phyloP scores from a whole-genome alignment of 2,113 vertebrate genomes.

The Vanacampus margaritifer region DNA sequence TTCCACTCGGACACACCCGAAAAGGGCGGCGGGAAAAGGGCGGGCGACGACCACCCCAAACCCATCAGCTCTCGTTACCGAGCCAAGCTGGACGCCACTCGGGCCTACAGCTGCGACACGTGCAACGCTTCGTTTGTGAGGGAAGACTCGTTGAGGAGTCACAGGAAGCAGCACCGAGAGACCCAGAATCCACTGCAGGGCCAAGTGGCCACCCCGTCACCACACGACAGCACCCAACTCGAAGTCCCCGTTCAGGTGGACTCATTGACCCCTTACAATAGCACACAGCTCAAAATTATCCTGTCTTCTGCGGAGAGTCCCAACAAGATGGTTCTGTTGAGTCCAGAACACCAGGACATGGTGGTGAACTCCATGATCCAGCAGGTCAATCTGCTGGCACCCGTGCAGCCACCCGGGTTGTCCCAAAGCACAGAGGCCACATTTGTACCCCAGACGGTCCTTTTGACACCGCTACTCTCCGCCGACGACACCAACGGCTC shows the following conservation, averaged over 20 bases:
- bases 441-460: slow-evolving; percentile 69
- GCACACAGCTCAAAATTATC: slow-evolving; percentile 84
- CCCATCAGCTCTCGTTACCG: slow-evolving; percentile 79
- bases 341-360: slow-evolving; percentile 69
- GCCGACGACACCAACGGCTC: slow-evolving; percentile 48
- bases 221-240: slow-evolving; percentile 38
- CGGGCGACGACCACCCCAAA: slow-evolving; percentile 62
- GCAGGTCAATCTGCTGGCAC: slow-evolving; percentile 84
- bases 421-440: slow-evolving; percentile 58
- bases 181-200: slow-evolving; percentile 61
- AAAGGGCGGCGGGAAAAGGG: slow-evolving; percentile 35
- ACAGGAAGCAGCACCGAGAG: slow-evolving; percentile 87
- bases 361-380: slow-evolving; percentile 82
- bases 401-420: slow-evolving; percentile 73
- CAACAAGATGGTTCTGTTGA: slow-evolving; percentile 68
- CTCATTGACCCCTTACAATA: slow-evolving; percentile 66
- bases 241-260: slow-evolving; percentile 63
- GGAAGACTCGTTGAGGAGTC: slow-evolving; percentile 92
- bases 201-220: slow-evolving; percentile 63
- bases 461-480: slow-evolving; percentile 74
- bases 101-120: slow-evolving; percentile 82
- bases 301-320: slow-evolving; percentile 72
- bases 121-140: slow-evolving; percentile 90
- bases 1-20: slow-evolving; percentile 75
- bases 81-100: slow-evolving; percentile 85